Evolutionary conservation across 2,888 invertebrate species (phyloP), one percentile per base, ranked within the genome.

Genomic region (Chironomus riparius): DNA sequence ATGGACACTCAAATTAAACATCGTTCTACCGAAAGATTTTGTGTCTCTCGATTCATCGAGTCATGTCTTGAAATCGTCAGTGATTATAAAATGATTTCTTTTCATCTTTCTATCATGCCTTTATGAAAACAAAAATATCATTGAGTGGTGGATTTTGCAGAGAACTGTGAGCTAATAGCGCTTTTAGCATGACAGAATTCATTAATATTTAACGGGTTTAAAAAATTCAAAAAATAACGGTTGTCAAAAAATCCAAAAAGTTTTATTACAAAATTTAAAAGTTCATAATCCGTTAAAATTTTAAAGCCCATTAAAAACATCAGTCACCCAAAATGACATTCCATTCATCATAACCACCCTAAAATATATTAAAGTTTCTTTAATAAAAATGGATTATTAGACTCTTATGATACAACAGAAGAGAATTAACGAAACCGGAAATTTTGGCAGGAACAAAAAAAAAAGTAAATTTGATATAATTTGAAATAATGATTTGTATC

Each of bases 1-100:
- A 70, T 70, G 70, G 47, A 70, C 18, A 47, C 28, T 47, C 15
- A 70, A 70, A 70, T 70, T 70, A 70, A 70, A 56, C 56, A 56
- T 56, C 56, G 56, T 56, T 70, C 70, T 70, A 47, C 70, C 21
- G 70, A 70, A 38, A 18, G 38, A 48, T 48, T 47, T 47, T 70
- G 15, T 70, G 47, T 48, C 70, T 38, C 65, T 47, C 38, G 10
- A 38, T 38, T 38, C 38, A 38, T 38, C 10, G 10, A 38, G 38
- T 38, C 38, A 38, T 38, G 38, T 38, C 38, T 38, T 38, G 38
- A 38, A 47, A n/a, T 68, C 68, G 24, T 38, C 38, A 15, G 70
- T 70, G 70, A 70, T 70, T 70, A 70, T 70, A 70, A 70, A 28
- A 70, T 47, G 70, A 70, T 70, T 70, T 70, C 38, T 38, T 68